Base-by-base conservation (phyloP, 1,140 invertebrate species). In the Cephus cinctus region DNA sequence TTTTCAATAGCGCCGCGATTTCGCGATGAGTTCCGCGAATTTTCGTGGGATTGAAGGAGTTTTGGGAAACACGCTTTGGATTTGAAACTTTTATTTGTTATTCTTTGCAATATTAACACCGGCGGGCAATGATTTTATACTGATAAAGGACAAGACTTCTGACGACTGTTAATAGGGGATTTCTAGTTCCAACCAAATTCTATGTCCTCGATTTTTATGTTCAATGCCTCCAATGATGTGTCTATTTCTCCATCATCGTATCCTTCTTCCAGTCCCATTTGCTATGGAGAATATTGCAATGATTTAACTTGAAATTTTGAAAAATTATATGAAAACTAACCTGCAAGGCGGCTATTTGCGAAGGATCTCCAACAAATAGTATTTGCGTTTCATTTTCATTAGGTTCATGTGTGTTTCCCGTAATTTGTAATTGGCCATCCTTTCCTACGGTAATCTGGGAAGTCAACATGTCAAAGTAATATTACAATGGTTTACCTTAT, bases 181-280 rank as follows among this genome's bases (percentile, higher is more conserved):
- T 43, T 22, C 25, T 57, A 69, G 31, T 65, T 58, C 67, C 67
- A 68, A 31, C 55, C 59, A 45, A 69, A 57, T 51, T 61, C 68
- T 54, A 71, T 67, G 6, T 68, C 68, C 36, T 69, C 68, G 6
- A 69, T 67, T 47, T 69, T 71, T 43, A 71, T 67, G 14, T 69
- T 69, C 9, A 71, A 41, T 50, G 53, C 65, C 50, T 69, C 67
- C 18, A 69, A 57, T 0, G 67, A 54, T 5, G 65, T 56, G 42
- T 71, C 65, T 3, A 71, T 69, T 11, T 34, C 31, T 21, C 57
- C 46, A 30, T 69, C 60, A 21, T 68, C 59, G 22, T 68, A 69
- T 42, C 22, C 54, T 14, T 61, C 57, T 6, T 64, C 65, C 14
- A 71, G 22, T n/a, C 57, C 57, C 23, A 69, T 65, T 40, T 71